Evolutionary conservation across 2,113 vertebrate genomes (phyloP).

Genomic region (Coregonus clupeaformis): DNA sequence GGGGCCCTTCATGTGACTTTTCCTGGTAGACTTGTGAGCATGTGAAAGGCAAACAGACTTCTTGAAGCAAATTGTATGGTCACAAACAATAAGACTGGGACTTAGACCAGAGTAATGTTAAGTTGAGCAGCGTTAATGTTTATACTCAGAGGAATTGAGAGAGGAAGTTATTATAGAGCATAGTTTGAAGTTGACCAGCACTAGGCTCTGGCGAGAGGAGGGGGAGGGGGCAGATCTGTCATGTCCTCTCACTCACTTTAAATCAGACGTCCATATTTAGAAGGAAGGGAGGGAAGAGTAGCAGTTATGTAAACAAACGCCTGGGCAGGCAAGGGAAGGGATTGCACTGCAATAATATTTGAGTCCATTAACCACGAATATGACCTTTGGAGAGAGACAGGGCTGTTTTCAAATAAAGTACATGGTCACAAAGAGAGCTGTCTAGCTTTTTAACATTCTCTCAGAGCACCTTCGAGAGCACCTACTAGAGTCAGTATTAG

Average conservation of each 20-base stretch:
- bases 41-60: conserved; percentile 60
- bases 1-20: conserved; percentile 69
- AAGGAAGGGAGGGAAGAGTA: conserved; percentile 64
- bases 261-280: conserved; percentile 79
- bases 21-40: conserved; percentile 59
- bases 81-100: conserved; percentile 36
- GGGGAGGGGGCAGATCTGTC: conserved; percentile 55
- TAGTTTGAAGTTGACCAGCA: conserved; percentile 49
- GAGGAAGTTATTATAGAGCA: conserved; percentile 60
- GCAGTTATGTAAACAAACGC: conserved; percentile 75
- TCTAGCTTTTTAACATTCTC: neutral
- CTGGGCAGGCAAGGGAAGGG: conserved; percentile 37
- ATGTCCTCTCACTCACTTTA: conserved; percentile 57
- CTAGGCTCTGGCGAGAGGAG: conserved; percentile 33
- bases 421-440: neutral
- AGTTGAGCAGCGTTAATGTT: conserved; percentile 42
- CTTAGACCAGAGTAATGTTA: conserved; percentile 31
- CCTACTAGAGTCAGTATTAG: neutral
- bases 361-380: conserved; percentile 22
- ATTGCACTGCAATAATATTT: conserved; percentile 41
- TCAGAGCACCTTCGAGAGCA: neutral
- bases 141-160: conserved; percentile 40
- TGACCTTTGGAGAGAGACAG: conserved; percentile 4
- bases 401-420: neutral
- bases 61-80: conserved; percentile 21